Conservation (phyloP, 2,113 vertebrate species). For the Sialia sialis region DNA sequence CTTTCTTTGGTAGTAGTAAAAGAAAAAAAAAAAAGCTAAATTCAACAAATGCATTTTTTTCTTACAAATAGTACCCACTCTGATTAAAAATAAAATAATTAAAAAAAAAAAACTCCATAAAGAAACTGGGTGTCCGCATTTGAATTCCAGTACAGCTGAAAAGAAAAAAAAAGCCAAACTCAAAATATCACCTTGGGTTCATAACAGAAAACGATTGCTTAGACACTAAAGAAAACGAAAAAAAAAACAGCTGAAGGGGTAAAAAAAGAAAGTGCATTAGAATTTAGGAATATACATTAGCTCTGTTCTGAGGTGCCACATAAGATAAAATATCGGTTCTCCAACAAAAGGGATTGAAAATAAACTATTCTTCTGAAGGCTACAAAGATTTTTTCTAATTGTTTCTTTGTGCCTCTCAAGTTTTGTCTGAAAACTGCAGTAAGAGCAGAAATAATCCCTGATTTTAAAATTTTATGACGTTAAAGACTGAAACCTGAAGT, state of each 20-base stretch:
- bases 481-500: background rate
- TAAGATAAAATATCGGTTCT: constrained; percentile 20
- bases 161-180: background rate
- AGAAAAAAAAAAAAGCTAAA: background rate
- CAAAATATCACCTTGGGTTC: background rate
- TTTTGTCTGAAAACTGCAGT: background rate
- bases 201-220: background rate
- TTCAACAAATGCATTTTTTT: background rate
- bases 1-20: background rate
- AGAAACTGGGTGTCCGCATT: background rate
- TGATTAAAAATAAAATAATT: background rate
- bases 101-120: background rate
- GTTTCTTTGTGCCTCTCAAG: background rate
- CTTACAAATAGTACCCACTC: background rate
- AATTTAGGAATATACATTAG: background rate
- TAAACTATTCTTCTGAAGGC: background rate
- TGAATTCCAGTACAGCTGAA: background rate
- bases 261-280: background rate
- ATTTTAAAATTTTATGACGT: background rate
- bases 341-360: background rate
- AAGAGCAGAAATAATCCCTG: background rate
- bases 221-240: background rate
- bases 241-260: background rate
- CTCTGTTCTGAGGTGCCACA: background rate
- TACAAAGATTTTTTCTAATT: background rate